Base-by-base conservation (phyloP, 1,140 invertebrate species). In the Hycleus cichorii region DNA sequence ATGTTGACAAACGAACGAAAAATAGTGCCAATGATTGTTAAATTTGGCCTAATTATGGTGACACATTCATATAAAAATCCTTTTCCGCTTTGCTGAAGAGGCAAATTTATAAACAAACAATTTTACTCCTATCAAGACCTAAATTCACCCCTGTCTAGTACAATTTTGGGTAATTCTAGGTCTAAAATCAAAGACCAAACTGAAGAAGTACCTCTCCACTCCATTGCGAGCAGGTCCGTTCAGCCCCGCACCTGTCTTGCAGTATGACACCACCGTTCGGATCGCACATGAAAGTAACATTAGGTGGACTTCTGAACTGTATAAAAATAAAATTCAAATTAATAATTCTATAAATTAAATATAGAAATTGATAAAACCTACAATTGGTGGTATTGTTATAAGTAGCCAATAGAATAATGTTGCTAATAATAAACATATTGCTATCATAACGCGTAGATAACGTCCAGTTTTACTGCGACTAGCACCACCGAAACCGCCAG, bases 231-330 rank as follows among this genome's bases (percentile, higher is more conserved):
- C 86, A 88, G 3, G 74, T 77, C 63, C 77, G 76, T 48, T 81
- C 79, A 42, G 79, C 77, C 6, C 76, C 75, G 66, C 86, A 88
- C 24, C 81, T 78, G 64, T 89, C 82, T 71, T 88, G 86, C 65
- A 84, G 79, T 9, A 90, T 77, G 39, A 80, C 78, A 2, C 83
- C 85, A 2, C 84, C 83, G 10, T 78, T 70, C 26, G 73, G 71
- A 64, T 87, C 81, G 69, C 87, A 89, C 54, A 80, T 81, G 65
- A 89, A 89, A 63, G 81, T 80, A 0, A 88, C 80, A 54, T 65
- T 64, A 4, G 77, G 71, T 4, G 84, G 83, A 46, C 77, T 77
- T 10, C 78, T 74, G 9, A 78, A 79, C 65, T 80, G 71, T 0
- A 73, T 64, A 42, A 10, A 8, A 42, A 42, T 10, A 42, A 42